A percentile compares a stretch with the other conserved stretches of the same genome.
Conservation (phyloP, 2,888 invertebrate species). For the Glaucopsyche alexis region DNA sequence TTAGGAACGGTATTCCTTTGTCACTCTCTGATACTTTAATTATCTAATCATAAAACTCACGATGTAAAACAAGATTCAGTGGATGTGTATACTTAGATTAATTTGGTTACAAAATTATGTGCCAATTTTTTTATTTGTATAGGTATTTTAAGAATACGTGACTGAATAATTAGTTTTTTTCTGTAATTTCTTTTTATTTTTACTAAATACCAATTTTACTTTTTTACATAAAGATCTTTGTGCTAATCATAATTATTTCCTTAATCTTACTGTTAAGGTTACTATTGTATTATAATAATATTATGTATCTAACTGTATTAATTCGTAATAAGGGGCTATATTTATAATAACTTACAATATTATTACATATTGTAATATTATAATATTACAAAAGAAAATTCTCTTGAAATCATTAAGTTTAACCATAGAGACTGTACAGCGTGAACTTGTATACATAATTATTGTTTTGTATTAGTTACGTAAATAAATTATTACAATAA, state of each 20-base stretch:
- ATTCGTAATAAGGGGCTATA: neutral
- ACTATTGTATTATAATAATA: constrained; percentile 3
- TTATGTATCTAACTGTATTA: constrained; percentile 13
- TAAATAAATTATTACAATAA: constrained; percentile 42
- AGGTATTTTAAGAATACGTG: constrained; percentile 41
- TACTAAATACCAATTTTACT: constrained; percentile 23
- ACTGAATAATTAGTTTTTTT: constrained; percentile 45
- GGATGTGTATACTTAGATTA: constrained; percentile 27
- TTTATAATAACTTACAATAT: neutral
- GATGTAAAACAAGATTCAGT: neutral
- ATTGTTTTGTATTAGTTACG: constrained; percentile 71
- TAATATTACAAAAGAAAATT: neutral
- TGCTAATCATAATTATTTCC: constrained; percentile 10
- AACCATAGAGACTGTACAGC: constrained; percentile 68
- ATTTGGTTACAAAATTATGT: constrained; percentile 37
- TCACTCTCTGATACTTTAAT: neutral
- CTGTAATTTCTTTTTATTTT: constrained; percentile 32
- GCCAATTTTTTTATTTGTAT: constrained; percentile 38
- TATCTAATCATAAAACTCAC: constrained; percentile 21
- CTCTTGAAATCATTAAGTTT: constrained; percentile 47
- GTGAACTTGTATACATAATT: constrained; percentile 64
- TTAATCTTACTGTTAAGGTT: constrained; percentile 10
- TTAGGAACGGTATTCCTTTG: neutral
- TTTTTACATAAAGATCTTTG: constrained; percentile 15
- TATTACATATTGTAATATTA: constrained; percentile 5